These are phyloP conservation scores for Trigoniulus corallinus DNA, from an alignment of 1,140 invertebrate genomes.

Conservation along the genomic window DNA sequence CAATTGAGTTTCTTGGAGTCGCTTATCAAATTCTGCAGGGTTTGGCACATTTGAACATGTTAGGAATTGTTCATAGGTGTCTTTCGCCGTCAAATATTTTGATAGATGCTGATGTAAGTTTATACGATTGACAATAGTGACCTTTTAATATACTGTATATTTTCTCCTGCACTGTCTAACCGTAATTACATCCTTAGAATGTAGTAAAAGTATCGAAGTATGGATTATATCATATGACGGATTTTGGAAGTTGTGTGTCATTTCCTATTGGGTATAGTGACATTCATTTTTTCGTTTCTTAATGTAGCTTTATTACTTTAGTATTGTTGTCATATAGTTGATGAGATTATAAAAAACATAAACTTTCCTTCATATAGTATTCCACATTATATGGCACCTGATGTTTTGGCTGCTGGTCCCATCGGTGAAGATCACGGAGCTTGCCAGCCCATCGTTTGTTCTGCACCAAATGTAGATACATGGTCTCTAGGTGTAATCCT, in stretches of 20 bases:
- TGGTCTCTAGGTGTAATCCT: slow-evolving; percentile 84
- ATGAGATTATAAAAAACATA: too few relatives aligned
- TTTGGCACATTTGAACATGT: slow-evolving; percentile 51
- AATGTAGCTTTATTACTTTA: slow-evolving; percentile 2
- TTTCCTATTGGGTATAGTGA: slow-evolving; percentile 73
- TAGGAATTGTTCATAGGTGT: slow-evolving; percentile 59
- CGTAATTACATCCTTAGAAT: too few relatives aligned
- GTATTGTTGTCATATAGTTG: too few relatives aligned
- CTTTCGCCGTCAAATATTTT: slow-evolving; percentile 70
- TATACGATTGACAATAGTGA: too few relatives aligned
- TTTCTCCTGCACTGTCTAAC: too few relatives aligned
- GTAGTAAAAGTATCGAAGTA: slow-evolving; percentile 78
- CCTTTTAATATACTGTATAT: too few relatives aligned
- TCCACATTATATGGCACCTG: slow-evolving; percentile 68
- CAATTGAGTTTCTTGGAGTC: slow-evolving; percentile 38
- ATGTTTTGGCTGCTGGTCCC: slow-evolving; percentile 44
- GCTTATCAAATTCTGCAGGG: slow-evolving; percentile 52
- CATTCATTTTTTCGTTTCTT: background rate
- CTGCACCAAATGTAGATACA: slow-evolving; percentile 52
- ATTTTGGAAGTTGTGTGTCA: slow-evolving; percentile 58
- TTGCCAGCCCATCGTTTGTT: slow-evolving; percentile 10
- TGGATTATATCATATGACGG: slow-evolving; percentile 82
- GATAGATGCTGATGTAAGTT: slow-evolving; percentile 39
- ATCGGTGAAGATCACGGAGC: slow-evolving; percentile 8
- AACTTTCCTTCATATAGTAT: slow-evolving; percentile 35